Percentiles rank a stretch among this genome's conserved stretches.
phyloP scores from a whole-genome alignment of 30 jellyfish, hydroid and myxozoan genomes.

The Cassiopea andromeda region DNA sequence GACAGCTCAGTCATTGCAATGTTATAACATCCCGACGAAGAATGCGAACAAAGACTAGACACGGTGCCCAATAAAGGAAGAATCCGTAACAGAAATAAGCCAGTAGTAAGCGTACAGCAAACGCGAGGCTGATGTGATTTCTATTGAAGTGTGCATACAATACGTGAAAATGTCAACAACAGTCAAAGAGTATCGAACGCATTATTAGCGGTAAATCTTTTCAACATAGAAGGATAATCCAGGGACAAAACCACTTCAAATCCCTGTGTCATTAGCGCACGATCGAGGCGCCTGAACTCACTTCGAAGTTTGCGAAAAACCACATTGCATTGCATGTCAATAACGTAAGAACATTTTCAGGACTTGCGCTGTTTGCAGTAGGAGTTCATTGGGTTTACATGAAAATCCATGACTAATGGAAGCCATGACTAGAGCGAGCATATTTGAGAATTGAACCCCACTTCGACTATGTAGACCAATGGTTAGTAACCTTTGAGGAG shows the following conservation, averaged over 20 bases:
- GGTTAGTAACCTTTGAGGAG: too few species aligned
- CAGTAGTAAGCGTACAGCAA: constrained; percentile 32
- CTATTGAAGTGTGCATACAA: constrained; percentile 46
- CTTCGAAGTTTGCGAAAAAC: constrained; percentile 72
- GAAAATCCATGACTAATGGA: constrained; percentile 31
- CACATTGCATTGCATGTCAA: constrained; percentile 38
- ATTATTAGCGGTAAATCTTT: constrained; percentile 75
- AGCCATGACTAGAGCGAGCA: neutral
- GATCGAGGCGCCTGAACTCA: constrained; percentile 77
- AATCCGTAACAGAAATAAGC: constrained; percentile 30
- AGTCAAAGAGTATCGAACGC: constrained; percentile 47
- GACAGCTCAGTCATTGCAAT: constrained; percentile 8
- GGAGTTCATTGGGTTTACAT: constrained; percentile 27
- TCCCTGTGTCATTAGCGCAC: constrained; percentile 81
- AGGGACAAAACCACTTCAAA: constrained; percentile 77
- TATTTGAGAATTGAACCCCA: neutral
- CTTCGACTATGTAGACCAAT: too few species aligned
- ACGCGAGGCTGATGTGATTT: constrained; percentile 23
- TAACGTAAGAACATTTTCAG: constrained; percentile 26
- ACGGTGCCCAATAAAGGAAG: constrained; percentile 16
- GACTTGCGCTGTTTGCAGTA: constrained; percentile 47
- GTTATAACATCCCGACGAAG: neutral
- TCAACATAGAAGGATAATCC: constrained; percentile 74
- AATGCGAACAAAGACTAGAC: constrained; percentile 14
- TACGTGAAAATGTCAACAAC: constrained; percentile 57